Base-by-base conservation (phyloP, 2,888 invertebrate genomes). In the Diadromus collaris region DNA sequence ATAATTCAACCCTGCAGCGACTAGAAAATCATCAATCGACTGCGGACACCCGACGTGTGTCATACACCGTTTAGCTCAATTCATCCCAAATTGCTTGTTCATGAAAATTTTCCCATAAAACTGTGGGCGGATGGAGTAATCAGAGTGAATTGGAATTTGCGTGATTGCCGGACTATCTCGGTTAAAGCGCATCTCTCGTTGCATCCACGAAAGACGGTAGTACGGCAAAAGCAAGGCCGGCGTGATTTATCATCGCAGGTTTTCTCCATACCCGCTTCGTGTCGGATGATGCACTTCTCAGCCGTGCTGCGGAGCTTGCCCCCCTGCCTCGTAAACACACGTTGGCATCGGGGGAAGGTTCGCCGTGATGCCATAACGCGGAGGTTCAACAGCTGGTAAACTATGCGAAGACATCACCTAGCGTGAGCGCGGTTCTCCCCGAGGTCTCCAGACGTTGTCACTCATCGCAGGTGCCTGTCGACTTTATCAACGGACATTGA, bases 241-340 rank as follows among this genome's bases (percentile, higher is more conserved):
- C 77, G 83, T 87, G 87, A 88, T 88, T 88, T 86, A 88, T 88
- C 84, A 84, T 86, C 85, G 81, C 81, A 84, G 82, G 79, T 78
- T 81, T 82, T 64, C 41, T 77, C 72, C 44, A 48, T 78, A 21
- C 60, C 63, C 67, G 29, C 76, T 76, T 74, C 76, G 51, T 76
- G 63, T 67, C 69, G 70, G 65, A 69, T 76, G 82, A 82, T 80
- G 81, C 79, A 70, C 80, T 76, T 67, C 67, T 69, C 65, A 70
- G 76, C 64, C 71, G 71, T 56, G 78, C 81, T 81, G 79, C 75
- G 81, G 79, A 83, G 70, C 83, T 83, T 72, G 79, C 79, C 84
- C 86, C 84, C 85, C 85, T 83, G 85, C 82, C 83, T 86, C 85
- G 86, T 85, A 84, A 87, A 88, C 87, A 88, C 85, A 84, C 86